Conservation (phyloP, 1,140 invertebrate genomes). For the Brachionus koreanus region DNA sequence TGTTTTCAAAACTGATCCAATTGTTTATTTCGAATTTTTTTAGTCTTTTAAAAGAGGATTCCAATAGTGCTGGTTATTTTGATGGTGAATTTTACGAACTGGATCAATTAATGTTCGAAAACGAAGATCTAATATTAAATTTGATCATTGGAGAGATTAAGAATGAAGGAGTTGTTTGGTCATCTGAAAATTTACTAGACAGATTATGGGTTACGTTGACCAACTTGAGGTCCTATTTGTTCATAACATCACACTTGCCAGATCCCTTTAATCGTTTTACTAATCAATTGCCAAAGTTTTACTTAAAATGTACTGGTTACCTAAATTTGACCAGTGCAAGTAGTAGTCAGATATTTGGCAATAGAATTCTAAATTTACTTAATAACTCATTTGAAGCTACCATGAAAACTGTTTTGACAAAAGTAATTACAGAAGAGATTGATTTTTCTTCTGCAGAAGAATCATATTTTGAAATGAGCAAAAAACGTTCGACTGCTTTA, state of each 20-base stretch:
- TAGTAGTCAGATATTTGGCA: not conserved
- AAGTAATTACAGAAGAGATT: constrained; percentile 22
- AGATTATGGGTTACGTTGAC: not conserved
- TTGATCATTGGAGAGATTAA: not conserved
- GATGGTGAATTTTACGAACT: constrained; percentile 3
- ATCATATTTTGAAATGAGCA: not conserved
- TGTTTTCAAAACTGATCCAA: constrained; percentile 1
- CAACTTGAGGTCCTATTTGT: constrained; percentile 3
- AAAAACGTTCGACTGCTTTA: not conserved
- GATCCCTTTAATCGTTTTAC: not conserved
- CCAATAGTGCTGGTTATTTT: not conserved
- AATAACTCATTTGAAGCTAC: not conserved
- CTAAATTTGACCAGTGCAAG: not conserved
- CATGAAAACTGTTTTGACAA: constrained; percentile 19
- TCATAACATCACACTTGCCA: not conserved
- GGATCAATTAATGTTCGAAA: constrained; percentile 10
- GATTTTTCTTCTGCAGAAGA: not conserved
- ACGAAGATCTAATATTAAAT: constrained; percentile 12
- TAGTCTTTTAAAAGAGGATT: constrained; percentile 11
- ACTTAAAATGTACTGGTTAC: constrained; percentile 14
- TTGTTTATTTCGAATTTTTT: constrained; percentile 7
- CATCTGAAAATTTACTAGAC: not conserved
- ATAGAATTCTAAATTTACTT: not conserved
- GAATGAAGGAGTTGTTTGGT: not conserved
- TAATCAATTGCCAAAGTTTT: constrained; percentile 19